These are phyloP conservation scores for Ammodytes dubius DNA, from an alignment of 2,113 vertebrate genomes.

Conservation along the genomic window DNA sequence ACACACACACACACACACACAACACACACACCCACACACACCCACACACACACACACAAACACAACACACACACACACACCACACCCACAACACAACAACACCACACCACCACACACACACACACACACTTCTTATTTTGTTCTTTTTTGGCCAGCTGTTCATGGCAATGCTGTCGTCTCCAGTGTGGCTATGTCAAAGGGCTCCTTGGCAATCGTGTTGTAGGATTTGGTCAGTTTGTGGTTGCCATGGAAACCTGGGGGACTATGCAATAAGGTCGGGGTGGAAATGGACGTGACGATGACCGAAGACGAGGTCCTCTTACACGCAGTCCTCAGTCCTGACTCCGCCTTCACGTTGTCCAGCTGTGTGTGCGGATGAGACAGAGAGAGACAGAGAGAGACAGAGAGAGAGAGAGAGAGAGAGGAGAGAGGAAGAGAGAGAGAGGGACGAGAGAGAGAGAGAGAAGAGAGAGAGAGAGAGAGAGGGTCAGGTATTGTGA, in stretches of 20 bases:
- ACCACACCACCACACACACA: not conserved
- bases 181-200: conserved; percentile 61
- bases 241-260: conserved; percentile 62
- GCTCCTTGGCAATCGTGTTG: conserved; percentile 61
- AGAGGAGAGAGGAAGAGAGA: conserved; percentile 27
- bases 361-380: conserved; percentile 48
- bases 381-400: conserved; percentile 24
- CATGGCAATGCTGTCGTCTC: conserved; percentile 51
- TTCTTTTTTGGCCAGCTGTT: conserved; percentile 12
- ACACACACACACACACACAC: too few species aligned
- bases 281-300: conserved; percentile 83
- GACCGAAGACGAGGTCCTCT: conserved; percentile 65
- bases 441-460: conserved; percentile 20
- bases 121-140: not conserved
- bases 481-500: conserved; percentile 23
- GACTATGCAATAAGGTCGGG: conserved; percentile 67
- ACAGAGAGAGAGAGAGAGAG: conserved; percentile 6
- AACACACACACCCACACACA: not conserved
- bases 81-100: not conserved
- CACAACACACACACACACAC: not conserved
- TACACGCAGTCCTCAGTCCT: conserved; percentile 19
- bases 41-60: conserved; percentile 8
- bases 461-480: conserved; percentile 25
- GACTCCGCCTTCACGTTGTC: conserved; percentile 51
- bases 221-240: conserved; percentile 61